Conservation (phyloP, 2,797 vertebrate species). For the Hirundo rustica region DNA sequence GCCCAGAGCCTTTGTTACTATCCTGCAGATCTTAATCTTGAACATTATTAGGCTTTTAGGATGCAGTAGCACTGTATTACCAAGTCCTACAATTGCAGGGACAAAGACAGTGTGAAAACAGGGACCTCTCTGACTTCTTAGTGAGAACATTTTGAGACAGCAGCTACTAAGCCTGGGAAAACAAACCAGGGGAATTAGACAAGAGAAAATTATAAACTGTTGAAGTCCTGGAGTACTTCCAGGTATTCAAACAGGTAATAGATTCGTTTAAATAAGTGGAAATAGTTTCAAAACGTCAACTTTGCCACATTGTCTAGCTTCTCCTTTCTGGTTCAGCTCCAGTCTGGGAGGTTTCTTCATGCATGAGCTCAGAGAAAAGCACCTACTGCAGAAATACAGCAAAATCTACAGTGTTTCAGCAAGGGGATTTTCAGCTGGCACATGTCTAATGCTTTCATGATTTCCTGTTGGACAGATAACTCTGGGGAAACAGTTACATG, state of each 20-base stretch:
- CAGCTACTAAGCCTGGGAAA: slow-evolving; percentile 17
- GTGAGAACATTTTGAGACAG: background rate
- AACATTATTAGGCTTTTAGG: background rate
- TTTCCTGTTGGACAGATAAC: background rate
- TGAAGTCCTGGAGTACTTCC: slow-evolving; percentile 61
- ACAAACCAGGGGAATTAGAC: slow-evolving; percentile 9
- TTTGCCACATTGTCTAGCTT: slow-evolving; percentile 44
- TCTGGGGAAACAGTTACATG: background rate
- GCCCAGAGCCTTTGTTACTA: background rate
- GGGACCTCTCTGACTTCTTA: background rate
- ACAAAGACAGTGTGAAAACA: background rate
- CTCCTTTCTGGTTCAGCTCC: slow-evolving; percentile 48
- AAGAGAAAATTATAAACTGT: slow-evolving; percentile 46
- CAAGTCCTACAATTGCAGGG: background rate
- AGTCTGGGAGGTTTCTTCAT: slow-evolving; percentile 13
- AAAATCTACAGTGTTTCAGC: background rate
- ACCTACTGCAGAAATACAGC: background rate
- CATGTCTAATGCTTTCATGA: background rate
- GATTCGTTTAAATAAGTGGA: slow-evolving; percentile 62
- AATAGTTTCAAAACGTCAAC: slow-evolving; percentile 48
- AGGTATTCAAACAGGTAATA: slow-evolving; percentile 65
- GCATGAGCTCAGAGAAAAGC: slow-evolving; percentile 3
- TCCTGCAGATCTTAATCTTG: background rate
- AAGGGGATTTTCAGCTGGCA: background rate
- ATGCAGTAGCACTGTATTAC: background rate